Base-by-base conservation (phyloP, 2,797 vertebrate species). In the Helicolenus hilgendorfi region DNA sequence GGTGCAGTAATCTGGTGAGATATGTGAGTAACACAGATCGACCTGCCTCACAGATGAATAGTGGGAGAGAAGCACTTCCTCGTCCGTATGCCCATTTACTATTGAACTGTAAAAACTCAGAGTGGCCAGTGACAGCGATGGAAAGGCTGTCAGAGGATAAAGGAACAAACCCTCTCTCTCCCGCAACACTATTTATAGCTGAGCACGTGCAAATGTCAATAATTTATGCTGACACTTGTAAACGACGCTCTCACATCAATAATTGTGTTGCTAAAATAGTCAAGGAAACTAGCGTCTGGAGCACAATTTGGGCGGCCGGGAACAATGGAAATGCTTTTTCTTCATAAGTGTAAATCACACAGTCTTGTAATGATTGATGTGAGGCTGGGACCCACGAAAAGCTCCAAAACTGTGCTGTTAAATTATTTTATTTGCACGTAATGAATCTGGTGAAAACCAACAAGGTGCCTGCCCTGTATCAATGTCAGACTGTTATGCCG, bases 151-250 rank as follows among this genome's bases (percentile, higher is more conserved):
- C 90, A 87, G 60, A 74, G 79, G 72, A 89, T 84, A 85, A 92
- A 89, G 91, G 81, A 79, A 82, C 79, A 75, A 78, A 77, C 83
- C 84, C 83, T 85, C 41, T 41, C 11, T 29, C 83, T 86, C 69
- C 72, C 22, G 7, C 71, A 64, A 79, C 63, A 53, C 93, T 96
- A 97, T 97, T 96, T 96, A 95, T 95, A 94, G 92, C 90, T 22
- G 74, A 62, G 86, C 24, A 2, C 18, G 45, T 82, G 84, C 86
- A 94, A 92, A 96, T 95, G 94, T 96, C 92, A 96, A 92, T 96
- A 93, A 96, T 96, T 96, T 95, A 95, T 95, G 91, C 94, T 94
- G 92, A 94, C 95, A 95, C 64, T 22, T 94, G 91, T 95, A 95
- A 94, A 96, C 85, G 77, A 84, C 22, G 84, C 91, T 92, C 93